phyloP scores from a whole-genome alignment of 2,113 vertebrate species.

The Anthoscopus minutus region DNA sequence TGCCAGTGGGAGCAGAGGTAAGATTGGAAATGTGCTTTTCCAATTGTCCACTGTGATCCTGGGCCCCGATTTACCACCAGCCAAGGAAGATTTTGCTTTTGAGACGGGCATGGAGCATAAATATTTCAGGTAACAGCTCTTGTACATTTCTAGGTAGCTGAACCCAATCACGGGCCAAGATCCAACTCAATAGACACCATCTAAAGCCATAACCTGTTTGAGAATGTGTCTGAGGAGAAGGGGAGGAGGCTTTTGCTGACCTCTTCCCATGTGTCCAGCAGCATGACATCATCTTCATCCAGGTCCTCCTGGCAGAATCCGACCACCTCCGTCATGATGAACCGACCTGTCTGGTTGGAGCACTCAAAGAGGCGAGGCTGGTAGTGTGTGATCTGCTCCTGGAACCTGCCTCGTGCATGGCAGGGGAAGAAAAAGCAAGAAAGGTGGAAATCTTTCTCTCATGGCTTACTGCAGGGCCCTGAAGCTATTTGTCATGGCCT shows the following conservation, averaged over 20 bases:
- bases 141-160: fast-evolving
- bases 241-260: constrained; percentile 57
- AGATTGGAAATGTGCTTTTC: neutral
- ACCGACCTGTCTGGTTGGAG: constrained; percentile 86
- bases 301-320: constrained; percentile 84
- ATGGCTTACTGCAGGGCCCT: neutral
- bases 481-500: neutral
- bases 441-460: neutral
- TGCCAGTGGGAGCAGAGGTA: neutral
- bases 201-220: neutral
- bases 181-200: neutral
- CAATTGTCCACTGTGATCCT: neutral
- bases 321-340: constrained; percentile 82
- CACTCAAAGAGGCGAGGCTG: constrained; percentile 87
- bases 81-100: neutral
- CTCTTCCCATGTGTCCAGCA: constrained; percentile 92
- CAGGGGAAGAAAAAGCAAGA: neutral
- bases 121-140: neutral
- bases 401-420: constrained; percentile 66
- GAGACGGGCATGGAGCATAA: neutral
- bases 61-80: neutral
- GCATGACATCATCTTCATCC: constrained; percentile 90
- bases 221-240: neutral
- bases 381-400: constrained; percentile 67
- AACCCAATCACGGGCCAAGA: neutral